Evolutionary conservation across 2,113 vertebrate genomes (phyloP), one percentile per base, ranked within the genome.

Genomic region (Microcebus ravelobensis): DNA sequence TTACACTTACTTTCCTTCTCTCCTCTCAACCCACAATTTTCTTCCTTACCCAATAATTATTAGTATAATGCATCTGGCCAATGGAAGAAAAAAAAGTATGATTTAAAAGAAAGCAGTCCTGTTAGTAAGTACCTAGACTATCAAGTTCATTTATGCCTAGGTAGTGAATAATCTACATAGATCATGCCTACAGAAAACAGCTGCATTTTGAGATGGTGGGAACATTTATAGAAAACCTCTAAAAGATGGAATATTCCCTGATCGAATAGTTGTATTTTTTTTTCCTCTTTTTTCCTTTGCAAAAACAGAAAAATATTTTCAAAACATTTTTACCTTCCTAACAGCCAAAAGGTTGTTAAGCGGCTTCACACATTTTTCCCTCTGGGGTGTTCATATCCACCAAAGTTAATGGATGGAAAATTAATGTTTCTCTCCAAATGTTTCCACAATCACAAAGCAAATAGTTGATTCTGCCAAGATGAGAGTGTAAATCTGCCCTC

Each of bases 361-460:
- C 50, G 1, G 90, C 92, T 91, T 96, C 97, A 87, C 90, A 96
- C 95, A 91, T 95, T 94, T 85, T 79, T 85, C 68, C 96, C 95
- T 97, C 82, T 95, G 73, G 95, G 96, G 82, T 97, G 93, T 97
- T 97, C 95, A 90, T 97, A 97, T 95, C 92, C 87, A 97, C 96
- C 80, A 95, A 96, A 96, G 95, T 97, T 97, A 97, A 97, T 97
- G 97, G 95, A 97, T 93, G 70, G 96, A 97, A 98, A 97, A 98
- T 98, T 98, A 97, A 98, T 97, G 96, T 97, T 97, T 97, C 96
- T 93, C 45, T 97, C 94, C 96, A 98, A 97, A 95, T 97, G 96
- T 96, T 97, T 94, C 96, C 87, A 97, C 39, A 85, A 93, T 95
- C 94, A 97, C 96, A 96, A 96, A 97, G 96, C 96, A 97, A 97